Conservation (phyloP, 1,140 invertebrate species). For the Chionoecetes opilio region DNA sequence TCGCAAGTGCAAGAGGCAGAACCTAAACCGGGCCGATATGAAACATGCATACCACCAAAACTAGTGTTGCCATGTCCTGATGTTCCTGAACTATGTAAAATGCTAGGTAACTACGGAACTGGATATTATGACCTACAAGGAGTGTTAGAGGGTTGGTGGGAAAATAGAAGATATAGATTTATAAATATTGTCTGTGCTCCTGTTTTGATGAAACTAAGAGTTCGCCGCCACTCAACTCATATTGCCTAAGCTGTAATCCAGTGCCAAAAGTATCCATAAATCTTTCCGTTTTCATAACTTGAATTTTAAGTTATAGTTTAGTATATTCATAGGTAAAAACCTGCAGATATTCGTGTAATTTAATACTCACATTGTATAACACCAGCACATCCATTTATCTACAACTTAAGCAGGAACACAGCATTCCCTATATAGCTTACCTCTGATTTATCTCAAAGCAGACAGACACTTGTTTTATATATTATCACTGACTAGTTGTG, state of each 20-base stretch:
- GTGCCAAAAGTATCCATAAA: too few relatives aligned
- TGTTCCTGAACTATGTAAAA: not conserved
- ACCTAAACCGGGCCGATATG: not conserved
- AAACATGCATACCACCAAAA: not conserved
- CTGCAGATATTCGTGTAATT: too few relatives aligned
- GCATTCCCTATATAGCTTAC: not conserved
- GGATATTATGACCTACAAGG: not conserved
- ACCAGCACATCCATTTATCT: not conserved
- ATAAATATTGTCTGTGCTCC: not conserved
- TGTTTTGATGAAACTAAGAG: not conserved
- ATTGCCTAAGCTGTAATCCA: too few relatives aligned
- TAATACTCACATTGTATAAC: too few relatives aligned
- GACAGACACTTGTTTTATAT: not conserved
- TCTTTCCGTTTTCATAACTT: too few relatives aligned
- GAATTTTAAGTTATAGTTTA: too few relatives aligned
- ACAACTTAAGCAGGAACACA: not conserved
- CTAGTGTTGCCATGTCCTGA: not conserved
- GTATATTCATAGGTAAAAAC: too few relatives aligned
- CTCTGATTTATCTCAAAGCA: not conserved
- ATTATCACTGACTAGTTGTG: constrained; percentile 13
- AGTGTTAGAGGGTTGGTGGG: not conserved
- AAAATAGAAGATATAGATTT: not conserved
- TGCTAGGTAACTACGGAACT: not conserved
- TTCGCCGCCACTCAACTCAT: too few relatives aligned
- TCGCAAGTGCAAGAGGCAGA: not conserved